Conservation (phyloP, 2,797 vertebrate species). For the Sebastes paucispinis region DNA sequence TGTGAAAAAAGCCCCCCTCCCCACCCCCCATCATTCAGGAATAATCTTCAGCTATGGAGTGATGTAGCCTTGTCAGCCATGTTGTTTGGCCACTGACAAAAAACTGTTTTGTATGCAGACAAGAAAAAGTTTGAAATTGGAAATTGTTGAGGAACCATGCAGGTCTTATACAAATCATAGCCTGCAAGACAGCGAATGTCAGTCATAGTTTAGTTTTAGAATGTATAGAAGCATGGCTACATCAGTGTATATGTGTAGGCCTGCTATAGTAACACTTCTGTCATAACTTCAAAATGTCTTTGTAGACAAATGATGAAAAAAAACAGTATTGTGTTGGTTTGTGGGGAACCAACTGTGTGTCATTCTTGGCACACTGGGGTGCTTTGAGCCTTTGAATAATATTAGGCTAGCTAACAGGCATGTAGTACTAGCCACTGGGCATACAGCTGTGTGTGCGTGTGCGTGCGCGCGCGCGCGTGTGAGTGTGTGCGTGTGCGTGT, state of each 20-base stretch:
- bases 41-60: not conserved
- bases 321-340: slow-evolving; percentile 32
- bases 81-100: not conserved
- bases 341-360: slow-evolving; percentile 31
- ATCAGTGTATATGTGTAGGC: not conserved
- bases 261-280: not conserved
- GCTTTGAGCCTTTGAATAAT: slow-evolving; percentile 55
- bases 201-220: not conserved
- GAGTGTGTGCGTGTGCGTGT: not conserved
- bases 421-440: slow-evolving; percentile 52
- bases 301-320: slow-evolving; percentile 23
- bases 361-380: slow-evolving; percentile 27
- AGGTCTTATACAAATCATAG: not conserved
- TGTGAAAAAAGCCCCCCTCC: not conserved
- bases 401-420: slow-evolving; percentile 60
- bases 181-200: not conserved
- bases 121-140: not conserved
- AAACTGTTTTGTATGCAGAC: not conserved
- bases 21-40: not conserved
- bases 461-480: not conserved
- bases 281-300: slow-evolving; percentile 30
- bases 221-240: not conserved
- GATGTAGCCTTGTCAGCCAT: not conserved
- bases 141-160: not conserved
- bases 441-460: slow-evolving; percentile 8